phyloP scores from a whole-genome alignment of 1,140 invertebrate species.

The Drosophila lacertosa region DNA sequence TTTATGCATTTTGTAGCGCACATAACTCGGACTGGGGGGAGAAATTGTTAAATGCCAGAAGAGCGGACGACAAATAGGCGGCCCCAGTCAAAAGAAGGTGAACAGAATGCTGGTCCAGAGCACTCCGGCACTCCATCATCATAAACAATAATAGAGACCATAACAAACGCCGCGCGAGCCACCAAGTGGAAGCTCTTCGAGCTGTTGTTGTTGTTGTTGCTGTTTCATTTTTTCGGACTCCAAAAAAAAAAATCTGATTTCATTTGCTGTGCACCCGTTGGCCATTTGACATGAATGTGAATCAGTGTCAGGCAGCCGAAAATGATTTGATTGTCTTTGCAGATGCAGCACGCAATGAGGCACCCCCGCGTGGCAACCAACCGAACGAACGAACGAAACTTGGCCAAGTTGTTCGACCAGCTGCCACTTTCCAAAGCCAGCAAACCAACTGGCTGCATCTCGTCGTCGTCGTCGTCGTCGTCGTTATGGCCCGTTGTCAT shows the following conservation, averaged over 20 bases:
- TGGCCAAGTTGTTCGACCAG: slow-evolving; percentile 33
- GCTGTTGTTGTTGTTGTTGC: background rate
- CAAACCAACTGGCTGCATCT: slow-evolving; percentile 42
- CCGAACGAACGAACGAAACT: too few relatives aligned
- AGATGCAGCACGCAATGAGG: slow-evolving; percentile 38
- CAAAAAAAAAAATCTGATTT: slow-evolving; percentile 41
- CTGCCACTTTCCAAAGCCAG: slow-evolving; percentile 21
- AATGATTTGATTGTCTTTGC: slow-evolving; percentile 47
- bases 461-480: too few relatives aligned
- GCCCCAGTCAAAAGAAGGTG: slow-evolving; percentile 40
- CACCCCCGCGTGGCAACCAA: slow-evolving; percentile 41
- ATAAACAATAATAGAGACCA: slow-evolving; percentile 66
- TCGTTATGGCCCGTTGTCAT: slow-evolving; percentile 68
- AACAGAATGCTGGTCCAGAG: slow-evolving; percentile 53
- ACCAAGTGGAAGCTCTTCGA: slow-evolving; percentile 18
- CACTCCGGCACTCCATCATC: slow-evolving; percentile 75
- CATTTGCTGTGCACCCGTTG: slow-evolving; percentile 49
- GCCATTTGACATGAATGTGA: slow-evolving; percentile 52
- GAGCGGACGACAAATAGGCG: slow-evolving; percentile 56
- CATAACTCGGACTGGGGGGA: slow-evolving; percentile 16
- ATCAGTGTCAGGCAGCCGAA: slow-evolving; percentile 42
- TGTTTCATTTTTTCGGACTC: slow-evolving; percentile 17
- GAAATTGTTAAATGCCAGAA: slow-evolving; percentile 65
- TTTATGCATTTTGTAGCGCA: slow-evolving; percentile 78
- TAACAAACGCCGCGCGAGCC: slow-evolving; percentile 57